Evolutionary conservation across 2,888 invertebrate genomes (phyloP).

Genomic region (Caenorhabditis becei): DNA sequence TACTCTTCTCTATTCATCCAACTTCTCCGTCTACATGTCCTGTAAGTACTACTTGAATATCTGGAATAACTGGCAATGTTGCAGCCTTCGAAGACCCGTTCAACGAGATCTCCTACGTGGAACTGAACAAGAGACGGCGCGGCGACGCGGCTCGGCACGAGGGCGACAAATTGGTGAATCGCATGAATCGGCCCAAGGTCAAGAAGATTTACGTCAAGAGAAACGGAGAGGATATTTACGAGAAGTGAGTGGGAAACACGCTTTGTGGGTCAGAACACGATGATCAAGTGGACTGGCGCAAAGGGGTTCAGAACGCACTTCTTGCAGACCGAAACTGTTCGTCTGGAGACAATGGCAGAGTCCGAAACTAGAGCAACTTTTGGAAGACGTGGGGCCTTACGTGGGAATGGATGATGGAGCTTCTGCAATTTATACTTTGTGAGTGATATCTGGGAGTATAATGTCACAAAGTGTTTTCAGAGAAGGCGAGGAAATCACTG

Average conservation of each 20-base stretch:
- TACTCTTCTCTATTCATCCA: conserved; percentile 4
- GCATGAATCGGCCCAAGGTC: conserved; percentile 66
- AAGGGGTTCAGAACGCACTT: not conserved
- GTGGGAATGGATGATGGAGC: conserved; percentile 69
- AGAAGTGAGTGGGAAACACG: conserved; percentile 59
- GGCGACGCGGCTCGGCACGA: conserved; percentile 70
- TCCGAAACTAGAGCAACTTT: conserved; percentile 66
- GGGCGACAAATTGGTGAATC: conserved; percentile 65
- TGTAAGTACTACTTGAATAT: conserved; percentile 34
- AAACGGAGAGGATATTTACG: conserved; percentile 67
- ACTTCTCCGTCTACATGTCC: conserved; percentile 20
- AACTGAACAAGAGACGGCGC: conserved; percentile 73
- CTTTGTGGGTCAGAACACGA: conserved; percentile 31
- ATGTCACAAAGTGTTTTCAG: too few relatives aligned
- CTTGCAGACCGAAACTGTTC: conserved; percentile 70
- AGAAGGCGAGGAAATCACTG: conserved; percentile 68
- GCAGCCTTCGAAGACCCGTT: conserved; percentile 67
- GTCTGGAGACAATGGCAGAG: conserved; percentile 74
- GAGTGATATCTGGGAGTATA: conserved; percentile 17
- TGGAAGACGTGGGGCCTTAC: conserved; percentile 72
- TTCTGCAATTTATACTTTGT: conserved; percentile 58
- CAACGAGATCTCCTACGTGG: conserved; percentile 73
- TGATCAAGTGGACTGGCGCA: conserved; percentile 23
- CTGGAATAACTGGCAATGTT: not conserved
- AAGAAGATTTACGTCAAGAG: conserved; percentile 70